Evolutionary conservation across 2,888 invertebrate species (phyloP).

Genomic region (Caenorhabditis panamensis): DNA sequence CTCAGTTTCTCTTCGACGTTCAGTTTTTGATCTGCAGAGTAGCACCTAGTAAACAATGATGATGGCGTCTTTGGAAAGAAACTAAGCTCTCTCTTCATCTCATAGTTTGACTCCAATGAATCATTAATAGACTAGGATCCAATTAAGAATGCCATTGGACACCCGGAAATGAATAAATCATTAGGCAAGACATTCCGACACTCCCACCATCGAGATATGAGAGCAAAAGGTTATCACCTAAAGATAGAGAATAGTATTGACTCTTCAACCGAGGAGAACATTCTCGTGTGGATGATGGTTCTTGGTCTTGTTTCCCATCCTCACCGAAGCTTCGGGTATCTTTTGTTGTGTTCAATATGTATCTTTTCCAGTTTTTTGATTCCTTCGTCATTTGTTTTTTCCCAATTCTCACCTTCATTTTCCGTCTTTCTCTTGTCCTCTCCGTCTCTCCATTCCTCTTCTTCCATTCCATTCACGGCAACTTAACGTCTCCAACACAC

Average conservation of each 20-base stretch:
- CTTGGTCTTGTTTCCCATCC: not conserved
- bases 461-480: not conserved
- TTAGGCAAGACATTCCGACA: slow-evolving; percentile 6
- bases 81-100: not conserved
- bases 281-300: not conserved
- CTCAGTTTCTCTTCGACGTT: not conserved
- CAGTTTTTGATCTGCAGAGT: not conserved
- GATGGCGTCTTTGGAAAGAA: not conserved
- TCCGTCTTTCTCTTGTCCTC: not conserved
- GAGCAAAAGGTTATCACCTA: too few species aligned
- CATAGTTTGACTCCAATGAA: slow-evolving; percentile 3
- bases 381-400: slow-evolving; percentile 9
- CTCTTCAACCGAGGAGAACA: too few species aligned
- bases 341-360: not conserved
- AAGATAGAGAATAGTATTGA: too few species aligned
- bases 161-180: not conserved
- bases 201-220: not conserved
- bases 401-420: not conserved
- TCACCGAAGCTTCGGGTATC: not conserved
- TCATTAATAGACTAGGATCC: not conserved
- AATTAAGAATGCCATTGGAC: slow-evolving; percentile 7
- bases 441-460: not conserved
- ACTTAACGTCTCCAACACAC: slow-evolving; percentile 6
- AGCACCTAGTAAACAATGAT: not conserved
- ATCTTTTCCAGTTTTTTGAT: slow-evolving; percentile 1